Conservation (phyloP, 2,113 vertebrate species). For the Chaetorhynchus papuensis region DNA sequence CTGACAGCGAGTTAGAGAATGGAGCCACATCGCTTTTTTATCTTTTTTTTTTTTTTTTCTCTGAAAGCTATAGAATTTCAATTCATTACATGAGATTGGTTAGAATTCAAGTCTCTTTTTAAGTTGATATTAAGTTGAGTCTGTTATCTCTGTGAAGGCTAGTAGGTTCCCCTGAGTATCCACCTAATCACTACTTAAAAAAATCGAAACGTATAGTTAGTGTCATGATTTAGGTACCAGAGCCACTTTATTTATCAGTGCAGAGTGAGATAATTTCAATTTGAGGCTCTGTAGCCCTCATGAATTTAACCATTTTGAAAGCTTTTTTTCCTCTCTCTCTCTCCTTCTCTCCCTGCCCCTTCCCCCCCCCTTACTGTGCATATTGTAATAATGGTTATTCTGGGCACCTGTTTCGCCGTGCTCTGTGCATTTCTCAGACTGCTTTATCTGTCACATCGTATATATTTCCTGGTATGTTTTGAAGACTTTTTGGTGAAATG, state of each 20-base stretch:
- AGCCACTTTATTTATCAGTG: conserved; percentile 82
- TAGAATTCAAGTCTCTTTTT: conserved; percentile 90
- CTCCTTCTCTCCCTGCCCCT: not conserved
- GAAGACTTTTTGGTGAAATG: conserved; percentile 7
- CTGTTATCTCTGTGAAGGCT: conserved; percentile 86
- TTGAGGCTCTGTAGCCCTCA: conserved; percentile 77
- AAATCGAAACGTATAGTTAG: conserved; percentile 85
- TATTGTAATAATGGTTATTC: conserved; percentile 64
- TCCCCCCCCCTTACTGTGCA: not conserved
- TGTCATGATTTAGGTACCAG: conserved; percentile 84
- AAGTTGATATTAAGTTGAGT: conserved; percentile 92
- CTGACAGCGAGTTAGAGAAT: conserved; percentile 97
- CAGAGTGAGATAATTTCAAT: conserved; percentile 83
- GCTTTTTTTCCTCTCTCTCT: conserved; percentile 26
- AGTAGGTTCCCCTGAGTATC: conserved; percentile 83
- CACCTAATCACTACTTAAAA: conserved; percentile 89
- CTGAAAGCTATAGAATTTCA: conserved; percentile 90
- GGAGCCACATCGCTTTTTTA: conserved; percentile 82
- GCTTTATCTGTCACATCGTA: not conserved
- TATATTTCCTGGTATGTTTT: not conserved
- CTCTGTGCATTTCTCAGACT: conserved; percentile 15
- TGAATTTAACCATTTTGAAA: conserved; percentile 79
- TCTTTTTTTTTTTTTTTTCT: conserved; percentile 58
- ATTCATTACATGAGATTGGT: conserved; percentile 91
- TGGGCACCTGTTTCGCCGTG: conserved; percentile 30